Evolutionary conservation across 2,888 invertebrate genomes (phyloP).

Genomic region (Drosophila demipolita): DNA sequence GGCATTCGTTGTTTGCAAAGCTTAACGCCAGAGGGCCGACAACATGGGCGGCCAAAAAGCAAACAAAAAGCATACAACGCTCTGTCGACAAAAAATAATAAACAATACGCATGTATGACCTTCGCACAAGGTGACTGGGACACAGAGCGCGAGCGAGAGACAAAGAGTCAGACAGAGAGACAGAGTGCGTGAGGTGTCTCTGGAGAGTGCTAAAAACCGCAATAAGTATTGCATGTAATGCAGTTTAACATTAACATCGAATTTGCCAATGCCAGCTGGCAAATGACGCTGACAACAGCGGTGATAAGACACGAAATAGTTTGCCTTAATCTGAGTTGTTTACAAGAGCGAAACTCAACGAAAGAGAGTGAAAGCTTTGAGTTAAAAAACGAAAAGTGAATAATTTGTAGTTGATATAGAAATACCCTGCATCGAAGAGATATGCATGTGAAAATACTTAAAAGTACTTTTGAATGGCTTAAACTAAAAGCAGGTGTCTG

Average conservation of each 20-base stretch:
- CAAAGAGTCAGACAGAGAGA: neutral
- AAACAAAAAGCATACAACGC: slow-evolving; percentile 48
- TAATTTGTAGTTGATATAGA: neutral
- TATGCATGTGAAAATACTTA: neutral
- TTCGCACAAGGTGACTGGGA: slow-evolving; percentile 86
- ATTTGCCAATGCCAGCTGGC: slow-evolving; percentile 31
- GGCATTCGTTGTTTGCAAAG: slow-evolving; percentile 20
- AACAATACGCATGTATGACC: slow-evolving; percentile 85
- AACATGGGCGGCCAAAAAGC: slow-evolving; percentile 24
- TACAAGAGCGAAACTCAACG: slow-evolving; percentile 55
- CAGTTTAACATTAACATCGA: slow-evolving; percentile 34
- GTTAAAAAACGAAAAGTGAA: slow-evolving; percentile 14
- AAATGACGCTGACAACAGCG: slow-evolving; percentile 33
- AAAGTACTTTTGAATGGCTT: neutral
- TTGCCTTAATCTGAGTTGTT: slow-evolving; percentile 49
- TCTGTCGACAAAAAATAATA: slow-evolving; percentile 54
- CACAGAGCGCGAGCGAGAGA: slow-evolving; percentile 35
- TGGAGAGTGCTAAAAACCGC: slow-evolving; percentile 15
- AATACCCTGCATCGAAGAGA: slow-evolving; percentile 34
- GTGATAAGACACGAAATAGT: slow-evolving; percentile 53
- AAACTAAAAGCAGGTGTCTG: neutral
- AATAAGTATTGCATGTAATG: slow-evolving; percentile 23
- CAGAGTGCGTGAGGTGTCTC: neutral
- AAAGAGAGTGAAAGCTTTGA: slow-evolving; percentile 33
- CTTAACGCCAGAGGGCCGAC: slow-evolving; percentile 50